Percentiles rank a stretch among this genome's conserved stretches.
Evolutionary conservation across 2,888 invertebrate species (phyloP).

Genomic region (Pseudanteris insignis): DNA sequence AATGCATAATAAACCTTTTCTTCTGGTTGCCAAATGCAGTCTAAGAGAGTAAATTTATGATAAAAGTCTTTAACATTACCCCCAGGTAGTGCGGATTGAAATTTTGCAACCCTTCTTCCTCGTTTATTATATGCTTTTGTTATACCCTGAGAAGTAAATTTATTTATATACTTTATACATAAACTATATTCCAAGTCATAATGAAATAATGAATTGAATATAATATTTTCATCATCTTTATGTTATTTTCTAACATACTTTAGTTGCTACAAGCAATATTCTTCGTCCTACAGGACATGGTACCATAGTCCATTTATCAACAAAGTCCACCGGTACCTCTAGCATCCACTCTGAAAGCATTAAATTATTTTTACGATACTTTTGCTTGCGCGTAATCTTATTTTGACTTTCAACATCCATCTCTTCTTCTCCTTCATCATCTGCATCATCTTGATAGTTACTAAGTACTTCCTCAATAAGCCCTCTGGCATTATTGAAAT

Average conservation of each 20-base stretch:
- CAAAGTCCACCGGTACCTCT: constrained; percentile 82
- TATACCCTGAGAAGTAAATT: constrained; percentile 70
- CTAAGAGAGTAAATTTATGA: constrained; percentile 76
- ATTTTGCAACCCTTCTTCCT: constrained; percentile 66
- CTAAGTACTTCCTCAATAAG: constrained; percentile 63
- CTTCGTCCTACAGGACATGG: constrained; percentile 88
- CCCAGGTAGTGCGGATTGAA: constrained; percentile 76
- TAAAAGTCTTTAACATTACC: constrained; percentile 68
- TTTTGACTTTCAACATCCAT: constrained; percentile 43
- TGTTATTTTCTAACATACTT: constrained; percentile 66
- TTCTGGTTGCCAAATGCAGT: constrained; percentile 79
- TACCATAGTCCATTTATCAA: constrained; percentile 76
- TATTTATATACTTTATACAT: too few species aligned
- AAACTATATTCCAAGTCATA: too few species aligned
- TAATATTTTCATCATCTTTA: too few species aligned
- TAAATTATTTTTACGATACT: constrained; percentile 68
- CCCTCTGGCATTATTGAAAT: constrained; percentile 65
- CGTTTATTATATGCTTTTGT: constrained; percentile 77
- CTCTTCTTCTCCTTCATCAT: constrained; percentile 43
- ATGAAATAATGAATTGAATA: too few species aligned
- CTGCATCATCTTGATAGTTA: constrained; percentile 47
- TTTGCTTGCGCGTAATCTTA: constrained; percentile 36
- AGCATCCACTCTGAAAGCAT: constrained; percentile 96
- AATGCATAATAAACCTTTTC: constrained; percentile 77
- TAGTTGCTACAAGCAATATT: constrained; percentile 80